Evolutionary conservation across 2,797 vertebrate species (phyloP), one percentile per base, ranked within the genome.

Genomic region (Sebastes vulpes): DNA sequence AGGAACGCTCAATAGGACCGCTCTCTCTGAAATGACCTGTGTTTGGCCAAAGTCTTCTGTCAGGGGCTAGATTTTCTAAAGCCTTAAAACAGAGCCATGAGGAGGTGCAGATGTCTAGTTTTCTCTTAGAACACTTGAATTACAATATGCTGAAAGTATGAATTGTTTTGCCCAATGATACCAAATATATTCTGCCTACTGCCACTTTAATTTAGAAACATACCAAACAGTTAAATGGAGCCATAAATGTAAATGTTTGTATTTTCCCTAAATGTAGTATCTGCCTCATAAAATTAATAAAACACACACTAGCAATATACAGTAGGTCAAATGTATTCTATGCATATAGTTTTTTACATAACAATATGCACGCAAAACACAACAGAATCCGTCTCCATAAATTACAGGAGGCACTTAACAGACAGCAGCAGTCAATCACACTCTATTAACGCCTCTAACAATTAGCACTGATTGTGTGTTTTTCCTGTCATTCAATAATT

Each of bases 371-470:
- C 26, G 60, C 57, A 29, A 54, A 73, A 74, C 52, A 68, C 35
- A 79, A 74, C 69, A 32, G 18, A 77, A 78, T 38, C 20, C 5
- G 48, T 58, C 80, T 75, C n/a, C 63, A 75, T 81, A 69, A 74
- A 84, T 86, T 70, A 83, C 64, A 28, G 16, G 8, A 54, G 21
- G 52, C 52, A 25, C 52, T 25, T 25, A 25, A 54, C 52, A n/a
- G 52, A 14, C 21, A 23, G 10, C 21, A 54, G 52, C 46, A 48
- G 46, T 48, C 18, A n/a, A 35, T 35, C 29, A 48, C 46, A n/a
- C 46, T 26, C 23, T 56, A 4, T 26, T 56, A 56, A 56, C 53
- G 23, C 12, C 6, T 23, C 2, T 25, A 14, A 14, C 23, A 26
- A 56, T 56, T 26, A 26, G 2, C 6, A 14, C 6, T 56, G 6